phyloP scores from a whole-genome alignment of 2,113 vertebrate genomes.

The Tretioscincus oriximinensis region DNA sequence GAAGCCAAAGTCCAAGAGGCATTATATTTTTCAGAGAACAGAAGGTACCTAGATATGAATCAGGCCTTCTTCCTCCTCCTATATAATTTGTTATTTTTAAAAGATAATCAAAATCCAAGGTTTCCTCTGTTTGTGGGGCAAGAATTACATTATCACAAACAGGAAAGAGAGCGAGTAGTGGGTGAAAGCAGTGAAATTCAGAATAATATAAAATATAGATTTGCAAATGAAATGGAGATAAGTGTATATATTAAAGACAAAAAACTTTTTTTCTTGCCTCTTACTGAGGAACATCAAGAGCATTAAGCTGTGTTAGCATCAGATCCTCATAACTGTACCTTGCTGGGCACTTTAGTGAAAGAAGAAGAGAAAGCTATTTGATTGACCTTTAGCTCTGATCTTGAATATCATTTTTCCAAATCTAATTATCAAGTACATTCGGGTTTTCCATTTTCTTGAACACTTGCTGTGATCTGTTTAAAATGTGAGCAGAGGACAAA shows the following conservation, averaged over 20 bases:
- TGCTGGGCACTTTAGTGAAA: not conserved
- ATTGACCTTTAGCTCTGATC: conserved; percentile 34
- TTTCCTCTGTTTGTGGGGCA: not conserved
- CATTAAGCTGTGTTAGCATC: too few relatives aligned
- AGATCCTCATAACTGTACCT: too few relatives aligned
- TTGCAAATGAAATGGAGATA: too few relatives aligned
- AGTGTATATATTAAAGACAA: too few relatives aligned
- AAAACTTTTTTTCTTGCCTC: too few relatives aligned
- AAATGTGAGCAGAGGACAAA: conserved; percentile 30
- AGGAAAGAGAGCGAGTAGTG: too few relatives aligned
- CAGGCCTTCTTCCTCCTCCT: conserved; percentile 7
- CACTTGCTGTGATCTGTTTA: conserved; percentile 33
- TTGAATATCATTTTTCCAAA: conserved; percentile 30
- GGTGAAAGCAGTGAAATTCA: too few relatives aligned
- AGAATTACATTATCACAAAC: too few relatives aligned
- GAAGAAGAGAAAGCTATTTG: conserved; percentile 20
- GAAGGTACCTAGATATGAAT: conserved; percentile 27
- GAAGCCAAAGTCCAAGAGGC: not conserved
- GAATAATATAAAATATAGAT: too few relatives aligned
- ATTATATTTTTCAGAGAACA: conserved; percentile 18
- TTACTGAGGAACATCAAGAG: too few relatives aligned
- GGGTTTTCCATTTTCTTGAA: conserved; percentile 27
- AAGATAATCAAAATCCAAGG: conserved; percentile 31
- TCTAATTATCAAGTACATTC: conserved; percentile 28
- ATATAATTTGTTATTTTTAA: conserved; percentile 31